phyloP scores from a whole-genome alignment of 2,113 vertebrate genomes.

The Chloroceryle aenea region DNA sequence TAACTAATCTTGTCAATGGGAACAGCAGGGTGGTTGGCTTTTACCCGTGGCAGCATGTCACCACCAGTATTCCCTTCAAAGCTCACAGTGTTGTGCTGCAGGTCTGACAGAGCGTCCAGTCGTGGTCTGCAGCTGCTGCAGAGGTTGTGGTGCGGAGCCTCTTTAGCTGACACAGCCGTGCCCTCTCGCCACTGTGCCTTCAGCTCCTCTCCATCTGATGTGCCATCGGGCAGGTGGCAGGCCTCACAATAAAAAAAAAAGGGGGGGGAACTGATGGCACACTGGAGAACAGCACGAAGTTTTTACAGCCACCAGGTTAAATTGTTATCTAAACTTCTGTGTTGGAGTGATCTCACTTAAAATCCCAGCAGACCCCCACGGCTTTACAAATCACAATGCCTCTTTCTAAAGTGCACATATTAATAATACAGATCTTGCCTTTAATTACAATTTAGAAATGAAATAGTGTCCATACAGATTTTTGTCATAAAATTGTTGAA shows the following conservation, averaged over 20 bases:
- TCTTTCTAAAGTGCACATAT: not conserved
- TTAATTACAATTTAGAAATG: not conserved
- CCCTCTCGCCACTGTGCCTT: not conserved
- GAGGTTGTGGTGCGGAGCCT: not conserved
- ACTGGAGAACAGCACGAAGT: not conserved
- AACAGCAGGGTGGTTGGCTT: not conserved
- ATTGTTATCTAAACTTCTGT: not conserved
- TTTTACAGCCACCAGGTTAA: not conserved
- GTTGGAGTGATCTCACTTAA: not conserved
- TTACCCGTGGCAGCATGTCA: not conserved
- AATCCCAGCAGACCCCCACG: not conserved
- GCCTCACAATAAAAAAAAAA: not conserved
- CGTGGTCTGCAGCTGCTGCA: rapidly evolving
- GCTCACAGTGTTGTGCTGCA: not conserved
- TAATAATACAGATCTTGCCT: not conserved
- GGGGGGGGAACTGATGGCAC: not conserved
- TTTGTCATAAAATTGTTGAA: not conserved
- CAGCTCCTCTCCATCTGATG: not conserved
- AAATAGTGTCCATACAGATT: not conserved
- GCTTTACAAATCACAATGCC: not conserved
- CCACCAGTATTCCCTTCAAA: not conserved
- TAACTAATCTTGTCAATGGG: not conserved
- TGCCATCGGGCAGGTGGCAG: not conserved
- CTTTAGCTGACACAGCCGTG: not conserved
- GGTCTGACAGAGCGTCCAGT: not conserved